Base-by-base conservation (phyloP, 35 echinoderm and acorn worm species). In the Ophioderma brevispina region DNA sequence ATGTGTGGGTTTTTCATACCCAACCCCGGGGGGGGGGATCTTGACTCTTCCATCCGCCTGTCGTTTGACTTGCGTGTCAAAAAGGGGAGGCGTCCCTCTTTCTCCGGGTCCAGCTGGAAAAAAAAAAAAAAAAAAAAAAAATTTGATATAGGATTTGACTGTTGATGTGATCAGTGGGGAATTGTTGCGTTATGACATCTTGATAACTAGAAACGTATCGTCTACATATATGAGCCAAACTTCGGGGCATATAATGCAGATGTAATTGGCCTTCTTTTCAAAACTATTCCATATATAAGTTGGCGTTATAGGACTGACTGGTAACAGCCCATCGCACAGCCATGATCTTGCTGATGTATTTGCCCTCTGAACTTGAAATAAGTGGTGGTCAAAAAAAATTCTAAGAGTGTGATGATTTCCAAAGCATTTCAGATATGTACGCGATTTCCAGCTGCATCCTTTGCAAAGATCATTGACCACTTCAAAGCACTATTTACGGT, bases 91-190 rank as follows among this genome's bases (percentile, higher is more conserved):
- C 52, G 39, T 30, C 81, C 40, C 13, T 83, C 39, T 28, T 19
- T 28, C 33, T 83, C 81, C 21, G 31, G 31, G 1, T 81, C 79
- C 0, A n/a, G n/a, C 15, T 37, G 31, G 79, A n/a, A n/a, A n/a
- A n/a, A n/a, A n/a, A n/a, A n/a, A n/a, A n/a, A n/a, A n/a, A n/a
- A n/a, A n/a, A n/a, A n/a, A n/a, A n/a, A n/a, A 37, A 39, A 81
- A 81, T 13, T 81, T 81, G 36, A 89, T 89, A 80, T 21, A 41
- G 76, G 33, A 41, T 52, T 49, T 75, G 76, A 78, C 78, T 76
- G 14, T 78, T 78, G 36, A 52, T 89, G 77, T 89, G 41, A 4
- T 46, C 41, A 4, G 17, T 46, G 41, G n/a, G n/a, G n/a, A 46
- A 46, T 70, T 70, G 17, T 13, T 70, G 59, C 8, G 28, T 25